Evolutionary conservation across 2,113 vertebrate species (phyloP).

Genomic region (Psettodes erumei): DNA sequence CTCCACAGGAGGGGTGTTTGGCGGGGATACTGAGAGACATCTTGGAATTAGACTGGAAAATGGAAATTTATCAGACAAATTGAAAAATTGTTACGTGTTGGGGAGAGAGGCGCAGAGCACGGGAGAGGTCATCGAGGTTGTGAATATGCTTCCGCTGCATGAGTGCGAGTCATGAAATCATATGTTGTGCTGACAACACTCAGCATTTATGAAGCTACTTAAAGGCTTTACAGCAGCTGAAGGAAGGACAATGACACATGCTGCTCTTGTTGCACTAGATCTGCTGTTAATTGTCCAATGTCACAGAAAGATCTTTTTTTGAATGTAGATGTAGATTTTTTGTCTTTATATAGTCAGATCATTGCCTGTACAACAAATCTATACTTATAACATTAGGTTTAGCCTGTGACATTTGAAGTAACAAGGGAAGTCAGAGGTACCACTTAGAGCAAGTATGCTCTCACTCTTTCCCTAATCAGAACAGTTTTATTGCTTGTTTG

Average conservation of each 20-base stretch:
- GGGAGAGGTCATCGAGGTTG: conserved; percentile 45
- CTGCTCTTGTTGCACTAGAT: not conserved
- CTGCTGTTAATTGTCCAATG: not conserved
- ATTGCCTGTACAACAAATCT: not conserved
- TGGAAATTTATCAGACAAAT: conserved; percentile 65
- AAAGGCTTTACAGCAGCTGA: conserved; percentile 3
- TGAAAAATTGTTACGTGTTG: conserved; percentile 40
- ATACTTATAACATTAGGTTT: not conserved
- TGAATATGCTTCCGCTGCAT: conserved; percentile 24
- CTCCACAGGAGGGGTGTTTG: conserved; percentile 71
- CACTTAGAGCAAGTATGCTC: not conserved
- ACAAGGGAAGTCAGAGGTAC: not conserved
- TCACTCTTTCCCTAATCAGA: not conserved
- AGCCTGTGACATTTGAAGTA: not conserved
- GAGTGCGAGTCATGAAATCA: conserved; percentile 31
- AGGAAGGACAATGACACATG: conserved; percentile 14
- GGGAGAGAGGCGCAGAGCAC: conserved; percentile 19
- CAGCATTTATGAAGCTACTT: conserved; percentile 12
- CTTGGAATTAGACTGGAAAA: conserved; percentile 69
- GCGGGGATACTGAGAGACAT: conserved; percentile 58
- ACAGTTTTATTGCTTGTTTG: too few species aligned
- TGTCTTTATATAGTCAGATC: not conserved
- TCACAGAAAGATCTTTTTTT: not conserved
- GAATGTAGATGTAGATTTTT: not conserved
- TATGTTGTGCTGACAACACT: conserved; percentile 26